phyloP scores from a whole-genome alignment of 2,113 vertebrate species.

The Narcine bancroftii region DNA sequence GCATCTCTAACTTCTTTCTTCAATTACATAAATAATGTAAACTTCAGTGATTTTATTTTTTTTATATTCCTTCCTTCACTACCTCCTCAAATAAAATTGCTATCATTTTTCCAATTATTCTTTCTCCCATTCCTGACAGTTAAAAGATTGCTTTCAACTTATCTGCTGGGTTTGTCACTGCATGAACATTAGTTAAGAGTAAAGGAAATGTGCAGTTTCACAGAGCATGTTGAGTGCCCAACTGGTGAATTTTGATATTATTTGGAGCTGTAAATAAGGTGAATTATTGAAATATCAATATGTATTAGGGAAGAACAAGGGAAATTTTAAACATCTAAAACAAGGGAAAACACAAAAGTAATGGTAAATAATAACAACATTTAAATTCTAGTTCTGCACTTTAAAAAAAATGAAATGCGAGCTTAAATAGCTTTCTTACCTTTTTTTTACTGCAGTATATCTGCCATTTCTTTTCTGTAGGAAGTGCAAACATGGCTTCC shows the following conservation, averaged over 20 bases:
- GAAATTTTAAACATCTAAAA: not conserved
- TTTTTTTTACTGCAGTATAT: constrained; percentile 99
- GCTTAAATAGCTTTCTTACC: constrained; percentile 51
- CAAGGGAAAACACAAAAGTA: not conserved
- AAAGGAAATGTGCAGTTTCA: not conserved
- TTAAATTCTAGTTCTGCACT: not conserved
- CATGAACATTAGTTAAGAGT: not conserved
- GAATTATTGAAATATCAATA: too few relatives aligned
- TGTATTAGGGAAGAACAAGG: not conserved
- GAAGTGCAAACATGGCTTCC: constrained; percentile 96
- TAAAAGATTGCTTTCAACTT: not conserved
- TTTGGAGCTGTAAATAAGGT: not conserved
- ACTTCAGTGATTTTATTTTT: not conserved
- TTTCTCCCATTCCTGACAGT: not conserved
- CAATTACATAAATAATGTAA: too few relatives aligned
- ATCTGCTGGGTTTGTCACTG: not conserved
- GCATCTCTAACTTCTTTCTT: not conserved
- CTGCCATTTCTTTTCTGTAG: constrained; percentile 92
- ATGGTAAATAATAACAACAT: not conserved
- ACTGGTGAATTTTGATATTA: not conserved
- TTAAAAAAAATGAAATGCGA: not conserved
- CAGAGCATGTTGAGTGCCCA: not conserved
- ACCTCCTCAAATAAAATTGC: not conserved
- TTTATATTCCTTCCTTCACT: too few relatives aligned
- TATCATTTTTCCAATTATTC: too few relatives aligned